These are phyloP conservation scores for Nycteola revayana DNA, from an alignment of 2,888 invertebrate genomes.

Conservation along the genomic window DNA sequence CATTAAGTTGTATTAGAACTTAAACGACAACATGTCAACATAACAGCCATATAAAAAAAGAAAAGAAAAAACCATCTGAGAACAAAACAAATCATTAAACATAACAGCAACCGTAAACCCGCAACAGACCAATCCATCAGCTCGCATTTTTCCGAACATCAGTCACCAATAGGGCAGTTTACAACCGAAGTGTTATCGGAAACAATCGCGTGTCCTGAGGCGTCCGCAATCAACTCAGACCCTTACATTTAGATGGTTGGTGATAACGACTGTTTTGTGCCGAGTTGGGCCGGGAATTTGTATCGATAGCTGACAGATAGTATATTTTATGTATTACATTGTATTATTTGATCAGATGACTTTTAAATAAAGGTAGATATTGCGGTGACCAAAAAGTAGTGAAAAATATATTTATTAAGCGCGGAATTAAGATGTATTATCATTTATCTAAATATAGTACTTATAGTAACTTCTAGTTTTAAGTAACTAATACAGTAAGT, in stretches of 20 bases:
- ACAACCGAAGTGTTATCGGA: slow-evolving; percentile 42
- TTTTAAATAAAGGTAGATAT: no score
- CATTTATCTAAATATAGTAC: no score
- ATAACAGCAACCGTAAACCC: slow-evolving; percentile 1
- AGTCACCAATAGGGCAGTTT: slow-evolving; percentile 36
- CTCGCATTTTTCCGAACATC: slow-evolving; percentile 25
- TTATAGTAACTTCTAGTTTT: no score
- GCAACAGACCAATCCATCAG: slow-evolving; percentile 6
- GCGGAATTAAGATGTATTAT: not conserved
- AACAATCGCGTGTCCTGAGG: slow-evolving; percentile 63
- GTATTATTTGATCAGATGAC: no score
- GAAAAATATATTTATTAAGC: not conserved
- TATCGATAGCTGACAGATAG: no score
- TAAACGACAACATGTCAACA: no score
- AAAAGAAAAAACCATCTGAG: no score
- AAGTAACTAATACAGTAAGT: no score
- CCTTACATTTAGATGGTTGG: slow-evolving; percentile 66
- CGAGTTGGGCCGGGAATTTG: not conserved
- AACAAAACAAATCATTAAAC: slow-evolving; percentile 3
- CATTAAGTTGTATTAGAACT: no score
- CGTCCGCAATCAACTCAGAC: slow-evolving; percentile 54
- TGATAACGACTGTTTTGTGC: slow-evolving; percentile 59
- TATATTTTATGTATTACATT: no score
- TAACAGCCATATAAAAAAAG: no score
- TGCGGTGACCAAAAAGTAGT: not conserved